Conservation (phyloP, 30 jellyfish, hydroid and myxozoan species). For the Morbakka virulenta region DNA sequence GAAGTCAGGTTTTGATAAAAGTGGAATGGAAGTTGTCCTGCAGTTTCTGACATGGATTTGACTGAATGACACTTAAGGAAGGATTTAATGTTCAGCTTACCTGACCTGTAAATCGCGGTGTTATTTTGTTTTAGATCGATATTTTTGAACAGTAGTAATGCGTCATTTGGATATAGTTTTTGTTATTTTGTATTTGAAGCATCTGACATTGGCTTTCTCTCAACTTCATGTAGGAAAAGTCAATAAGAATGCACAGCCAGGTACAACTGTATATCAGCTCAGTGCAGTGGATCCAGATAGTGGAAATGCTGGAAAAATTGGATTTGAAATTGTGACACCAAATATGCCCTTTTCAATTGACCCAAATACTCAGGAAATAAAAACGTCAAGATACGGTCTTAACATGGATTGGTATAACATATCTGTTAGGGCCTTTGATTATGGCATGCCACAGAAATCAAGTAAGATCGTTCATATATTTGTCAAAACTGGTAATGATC, state of each 20-base stretch:
- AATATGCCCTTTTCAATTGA: constrained; percentile 82
- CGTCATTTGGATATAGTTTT: too few species aligned
- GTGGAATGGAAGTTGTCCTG: too few species aligned
- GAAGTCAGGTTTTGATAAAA: too few species aligned
- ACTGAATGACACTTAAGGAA: too few species aligned
- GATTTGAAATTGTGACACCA: constrained; percentile 56
- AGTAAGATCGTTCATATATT: constrained; percentile 41
- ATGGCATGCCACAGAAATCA: constrained; percentile 77
- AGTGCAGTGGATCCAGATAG: constrained; percentile 83
- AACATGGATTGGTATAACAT: constrained; percentile 68
- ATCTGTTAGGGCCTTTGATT: constrained; percentile 73
- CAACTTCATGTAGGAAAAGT: constrained; percentile 36
- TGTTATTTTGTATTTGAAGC: not conserved
- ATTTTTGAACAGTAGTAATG: too few species aligned
- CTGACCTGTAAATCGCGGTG: too few species aligned
- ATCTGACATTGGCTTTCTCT: not conserved
- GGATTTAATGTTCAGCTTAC: too few species aligned
- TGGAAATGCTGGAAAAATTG: constrained; percentile 86
- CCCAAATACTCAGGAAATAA: constrained; percentile 76
- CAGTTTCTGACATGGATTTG: too few species aligned
- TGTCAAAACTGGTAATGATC: constrained; percentile 81
- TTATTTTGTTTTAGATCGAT: too few species aligned
- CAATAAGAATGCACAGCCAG: constrained; percentile 93
- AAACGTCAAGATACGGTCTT: constrained; percentile 56
- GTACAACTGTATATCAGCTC: constrained; percentile 75